Base-by-base conservation (phyloP, 1,140 invertebrate genomes). In the Bombus confusus region DNA sequence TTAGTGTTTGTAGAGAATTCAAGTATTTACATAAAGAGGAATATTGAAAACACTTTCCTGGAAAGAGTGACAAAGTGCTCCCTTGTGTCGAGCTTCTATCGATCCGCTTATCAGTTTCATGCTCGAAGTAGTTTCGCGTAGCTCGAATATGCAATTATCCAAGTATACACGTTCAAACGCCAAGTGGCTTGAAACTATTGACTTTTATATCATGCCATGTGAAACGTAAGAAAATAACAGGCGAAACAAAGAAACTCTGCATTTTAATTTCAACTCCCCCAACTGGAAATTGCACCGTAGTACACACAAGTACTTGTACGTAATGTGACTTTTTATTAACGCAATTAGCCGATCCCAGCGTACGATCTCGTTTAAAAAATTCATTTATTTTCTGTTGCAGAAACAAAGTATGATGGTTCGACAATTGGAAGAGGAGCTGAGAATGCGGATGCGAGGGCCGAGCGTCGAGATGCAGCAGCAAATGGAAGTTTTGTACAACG, bases 371-470 rank as follows among this genome's bases (percentile, higher is more conserved):
- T 72, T n/a, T 1, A n/a, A 72, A 22, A 39, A 57, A 71, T 13
- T 39, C 13, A 9, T 57, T 66, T 34, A 6, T 83, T 84, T 52
- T 37, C 2, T 59, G 28, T 96, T 96, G 59, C 96, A 99, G 98
- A 99, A 99, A 98, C 98, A 99, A 97, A 97, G 98, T 72, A 98
- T 98, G 96, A 95, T 99, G 92, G 98, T 99, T 31, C 96, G 98
- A 73, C 98, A 99, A 95, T 95, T 99, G 87, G 98, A 99, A 95
- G 98, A 99, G 94, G 97, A 99, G 93, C 95, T 98, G 43, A 96
- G 98, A 92, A 95, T 98, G 93, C 96, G 98, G 89, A 97, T 98
- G 96, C 96, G 98, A 34, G 97, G 97, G 85, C 98, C 98, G 1
- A 98, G 98, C 92, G 96, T 98, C 71, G 98, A 99, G 94, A 96